These are phyloP conservation scores for Tiliacea citrago DNA, from an alignment of 2,888 invertebrate species.

Conservation along the genomic window DNA sequence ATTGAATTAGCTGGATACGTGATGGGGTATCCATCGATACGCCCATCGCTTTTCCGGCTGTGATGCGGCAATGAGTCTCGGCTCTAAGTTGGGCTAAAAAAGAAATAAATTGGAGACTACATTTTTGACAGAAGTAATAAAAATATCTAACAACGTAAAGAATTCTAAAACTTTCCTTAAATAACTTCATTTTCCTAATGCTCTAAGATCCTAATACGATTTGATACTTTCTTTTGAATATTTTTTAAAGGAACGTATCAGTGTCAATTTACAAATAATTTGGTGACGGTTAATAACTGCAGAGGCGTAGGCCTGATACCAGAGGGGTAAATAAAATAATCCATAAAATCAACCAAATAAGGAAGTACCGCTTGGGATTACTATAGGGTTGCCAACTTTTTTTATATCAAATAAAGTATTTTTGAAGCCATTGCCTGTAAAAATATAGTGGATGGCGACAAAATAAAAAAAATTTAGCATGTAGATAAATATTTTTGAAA, in stretches of 20 bases:
- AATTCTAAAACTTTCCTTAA: constrained; percentile 5
- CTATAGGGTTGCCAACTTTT: too few relatives aligned
- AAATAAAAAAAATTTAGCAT: too few relatives aligned
- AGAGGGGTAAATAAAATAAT: not conserved
- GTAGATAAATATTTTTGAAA: too few relatives aligned
- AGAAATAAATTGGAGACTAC: not conserved
- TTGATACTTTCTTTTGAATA: not conserved
- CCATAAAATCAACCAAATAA: not conserved
- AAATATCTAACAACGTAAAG: not conserved
- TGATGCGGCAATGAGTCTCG: too few relatives aligned
- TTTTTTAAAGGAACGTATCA: not conserved
- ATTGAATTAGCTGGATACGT: too few relatives aligned
- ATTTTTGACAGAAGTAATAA: not conserved
- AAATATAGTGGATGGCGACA: too few relatives aligned
- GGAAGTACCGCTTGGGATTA: not conserved
- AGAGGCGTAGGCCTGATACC: not conserved
- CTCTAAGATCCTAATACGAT: not conserved
- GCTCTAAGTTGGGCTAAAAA: not conserved
- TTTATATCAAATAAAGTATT: too few relatives aligned
- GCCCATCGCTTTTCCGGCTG: too few relatives aligned
- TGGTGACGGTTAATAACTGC: not conserved
- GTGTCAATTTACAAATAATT: not conserved
- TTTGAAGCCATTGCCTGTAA: too few relatives aligned
- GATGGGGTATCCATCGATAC: too few relatives aligned
- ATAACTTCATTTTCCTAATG: constrained; percentile 15